Base-by-base conservation (phyloP, 2,888 invertebrate genomes). In the Mesopsocus fuscifrons region DNA sequence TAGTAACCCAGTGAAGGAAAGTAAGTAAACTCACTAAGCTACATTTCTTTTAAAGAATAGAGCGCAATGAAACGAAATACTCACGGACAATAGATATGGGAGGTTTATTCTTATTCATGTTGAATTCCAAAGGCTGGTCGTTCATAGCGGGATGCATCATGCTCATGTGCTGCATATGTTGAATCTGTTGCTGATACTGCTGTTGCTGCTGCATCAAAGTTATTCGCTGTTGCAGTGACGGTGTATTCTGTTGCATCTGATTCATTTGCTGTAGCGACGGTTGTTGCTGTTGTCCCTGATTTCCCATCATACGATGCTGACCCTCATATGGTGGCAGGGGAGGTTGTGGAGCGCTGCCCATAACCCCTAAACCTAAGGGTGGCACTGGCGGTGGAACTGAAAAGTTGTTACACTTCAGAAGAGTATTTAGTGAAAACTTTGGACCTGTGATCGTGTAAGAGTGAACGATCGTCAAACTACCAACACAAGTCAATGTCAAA, bases 81-180 rank as follows among this genome's bases (percentile, higher is more conserved):
- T 41, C 34, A 50, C 51, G 44, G 34, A 47, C 16, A 26, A 66
- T 56, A 15, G 69, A 65, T 52, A 72, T 66, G 20, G 69, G 67
- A 41, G 67, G 69, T 54, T 68, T 72, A 56, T 67, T 68, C 54
- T 72, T 73, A 50, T 65, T 69, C 31, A 63, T 65, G 51, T 71
- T 72, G 55, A 75, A 76, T 52, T 74, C 72, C 38, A 74, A 55
- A 1, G 74, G 73, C 17, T 64, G 65, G 52, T 73, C 72, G 49
- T 71, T 72, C 55, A 71, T 63, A 2, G 67, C 66, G n/a, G 68
- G 50, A 41, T 49, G 49, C 42, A 51, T 45, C 9, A 38, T n/a
- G 18, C 20, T 16, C 20, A 18, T 16, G 18, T 18, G 16, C 38
- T 38, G 38, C 38, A 18, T 15, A n/a, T 18, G 16, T 38, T 38